Base-by-base conservation (phyloP, 2,797 vertebrate species). In the Gorsachius magnificus region DNA sequence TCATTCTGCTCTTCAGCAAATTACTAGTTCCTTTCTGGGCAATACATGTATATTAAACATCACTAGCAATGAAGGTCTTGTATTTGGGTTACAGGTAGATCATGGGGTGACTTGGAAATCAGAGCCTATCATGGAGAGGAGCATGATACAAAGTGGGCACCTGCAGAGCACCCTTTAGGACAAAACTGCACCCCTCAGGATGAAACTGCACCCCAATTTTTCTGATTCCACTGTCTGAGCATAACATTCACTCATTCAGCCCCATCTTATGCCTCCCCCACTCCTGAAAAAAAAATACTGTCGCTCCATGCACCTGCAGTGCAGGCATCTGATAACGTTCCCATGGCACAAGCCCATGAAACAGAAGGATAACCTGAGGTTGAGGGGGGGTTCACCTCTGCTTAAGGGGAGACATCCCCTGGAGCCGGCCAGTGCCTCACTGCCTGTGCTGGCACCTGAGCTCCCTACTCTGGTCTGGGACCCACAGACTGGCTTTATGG, bases 401-500 rank as follows among this genome's bases (percentile, higher is more conserved):
- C 22, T 81, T 33, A 53, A 13, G 13, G 20, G 8, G 28, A 66
- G 12, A 48, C 3, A 36, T 26, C 7, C 7, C 28, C 21, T 46
- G 17, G 7, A 46, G n/a, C 17, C 28, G 43, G 20, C 21, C 15
- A 33, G 24, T 33, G 25, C 20, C 43, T 83, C 7, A 1, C 24
- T n/a, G 19, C 16, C 12, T 75, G 13, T 20, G 69, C 10, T 46
- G 51, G 14, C 19, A 58, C 17, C 56, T 45, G 21, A 81, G 28
- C 10, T 86, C 12, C 13, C 38, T 76, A 1, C 64, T 41, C 20
- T 9, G 0, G 7, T 20, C 33, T 80, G 28, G 29, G 4, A 38
- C 29, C 21, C 0, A 20, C 11, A 63, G 38, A 51, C 4, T 5
- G 9, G 7, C 24, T 26, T 36, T 48, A 41, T 2, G 2, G 11